These are phyloP conservation scores for Simalia tracyae DNA, from an alignment of 2,797 vertebrate genomes.

Conservation along the genomic window DNA sequence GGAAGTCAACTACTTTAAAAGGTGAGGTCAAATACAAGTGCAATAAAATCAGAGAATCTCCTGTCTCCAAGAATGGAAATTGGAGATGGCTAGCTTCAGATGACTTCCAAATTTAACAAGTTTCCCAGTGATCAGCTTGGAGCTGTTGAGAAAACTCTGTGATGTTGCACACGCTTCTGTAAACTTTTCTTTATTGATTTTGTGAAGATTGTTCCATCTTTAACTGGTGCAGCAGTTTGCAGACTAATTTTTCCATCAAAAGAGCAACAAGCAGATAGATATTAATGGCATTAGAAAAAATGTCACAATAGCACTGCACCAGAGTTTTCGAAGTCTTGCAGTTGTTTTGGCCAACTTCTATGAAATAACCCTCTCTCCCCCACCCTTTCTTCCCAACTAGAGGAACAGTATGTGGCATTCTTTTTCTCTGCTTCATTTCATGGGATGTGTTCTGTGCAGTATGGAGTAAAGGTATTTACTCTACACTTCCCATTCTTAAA, in stretches of 20 bases:
- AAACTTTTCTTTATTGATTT: not conserved
- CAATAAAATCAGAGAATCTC: not conserved
- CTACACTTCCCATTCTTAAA: not conserved
- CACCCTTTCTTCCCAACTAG: not conserved
- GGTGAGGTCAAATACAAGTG: not conserved
- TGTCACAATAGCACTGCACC: not conserved
- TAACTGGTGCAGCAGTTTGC: not conserved
- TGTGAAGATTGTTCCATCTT: not conserved
- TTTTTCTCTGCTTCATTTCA: not conserved
- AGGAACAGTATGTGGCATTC: not conserved
- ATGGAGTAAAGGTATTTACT: not conserved
- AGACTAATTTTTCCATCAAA: not conserved
- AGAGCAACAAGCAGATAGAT: not conserved
- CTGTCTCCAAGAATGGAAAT: not conserved
- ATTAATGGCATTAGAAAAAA: not conserved
- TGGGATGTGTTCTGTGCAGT: not conserved
- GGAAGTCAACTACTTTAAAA: not conserved
- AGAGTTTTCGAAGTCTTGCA: not conserved
- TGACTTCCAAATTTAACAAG: not conserved
- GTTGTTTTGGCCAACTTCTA: not conserved
- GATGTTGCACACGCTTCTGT: not conserved
- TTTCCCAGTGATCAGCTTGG: not conserved
- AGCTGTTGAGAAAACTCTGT: not conserved
- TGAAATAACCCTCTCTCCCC: not conserved
- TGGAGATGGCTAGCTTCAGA: not conserved